Percentiles rank a stretch among this genome's conserved stretches.
Conservation (phyloP, 2,797 vertebrate genomes). For the Tragopan temminckii region DNA sequence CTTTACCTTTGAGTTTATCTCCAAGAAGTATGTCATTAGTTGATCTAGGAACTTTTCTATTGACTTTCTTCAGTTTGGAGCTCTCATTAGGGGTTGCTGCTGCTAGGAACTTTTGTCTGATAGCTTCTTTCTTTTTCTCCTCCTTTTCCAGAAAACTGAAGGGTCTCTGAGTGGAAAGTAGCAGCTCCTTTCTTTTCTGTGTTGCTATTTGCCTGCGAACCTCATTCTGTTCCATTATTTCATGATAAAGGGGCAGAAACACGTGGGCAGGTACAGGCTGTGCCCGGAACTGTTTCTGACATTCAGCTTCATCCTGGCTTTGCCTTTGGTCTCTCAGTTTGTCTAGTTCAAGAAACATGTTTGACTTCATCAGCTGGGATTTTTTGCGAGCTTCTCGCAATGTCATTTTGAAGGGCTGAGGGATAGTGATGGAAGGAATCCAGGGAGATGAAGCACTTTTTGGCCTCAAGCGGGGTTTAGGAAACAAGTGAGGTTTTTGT, state of each 20-base stretch:
- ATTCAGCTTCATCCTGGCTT: conserved; percentile 88
- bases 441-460: conserved; percentile 74
- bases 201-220: conserved; percentile 82
- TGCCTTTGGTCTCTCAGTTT: conserved; percentile 75
- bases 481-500: conserved; percentile 42
- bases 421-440: conserved; percentile 78
- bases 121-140: conserved; percentile 83
- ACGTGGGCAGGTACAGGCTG: conserved; percentile 88
- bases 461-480: conserved; percentile 61
- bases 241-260: conserved; percentile 85
- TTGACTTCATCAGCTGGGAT: conserved; percentile 77
- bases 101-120: conserved; percentile 70
- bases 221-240: conserved; percentile 86
- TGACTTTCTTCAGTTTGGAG: conserved; percentile 63
- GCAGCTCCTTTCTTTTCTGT: conserved; percentile 88
- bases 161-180: conserved; percentile 90
- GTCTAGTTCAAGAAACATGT: conserved; percentile 76
- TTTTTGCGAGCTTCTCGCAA: conserved; percentile 76
- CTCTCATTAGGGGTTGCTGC: conserved; percentile 59
- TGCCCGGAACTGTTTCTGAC: conserved; percentile 91
- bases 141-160: conserved; percentile 92
- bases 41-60: conserved; percentile 80
- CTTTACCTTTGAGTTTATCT: conserved; percentile 87
- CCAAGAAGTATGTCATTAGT: conserved; percentile 79
- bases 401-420: conserved; percentile 79